Base-by-base conservation (phyloP, 2,113 vertebrate species). In the Lethenteron camtschaticum region DNA sequence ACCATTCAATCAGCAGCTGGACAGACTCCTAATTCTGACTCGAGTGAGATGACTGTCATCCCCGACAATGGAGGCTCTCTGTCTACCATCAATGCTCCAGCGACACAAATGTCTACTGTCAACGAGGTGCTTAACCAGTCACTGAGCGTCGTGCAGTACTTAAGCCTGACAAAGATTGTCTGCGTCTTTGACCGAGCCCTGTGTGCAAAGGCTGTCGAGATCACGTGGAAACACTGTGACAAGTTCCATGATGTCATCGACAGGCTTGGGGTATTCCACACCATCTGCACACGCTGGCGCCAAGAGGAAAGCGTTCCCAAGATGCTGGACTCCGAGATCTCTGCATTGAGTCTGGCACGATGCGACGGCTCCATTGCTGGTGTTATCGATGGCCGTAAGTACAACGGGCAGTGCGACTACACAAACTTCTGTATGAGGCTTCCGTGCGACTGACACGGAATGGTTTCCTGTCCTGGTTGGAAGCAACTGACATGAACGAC, bases 181-280 rank as follows among this genome's bases (percentile, higher is more conserved):
- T 66, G 60, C 20, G 60, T 66, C 14, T 66, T 66, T 66, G 60
- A 66, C 60, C 60, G 10, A 20, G 60, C 60, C n/a, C 60, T 66
- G 20, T 66, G 20, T 66, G 10, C 60, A 14, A 66, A 66, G 20
- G 60, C 60, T 66, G n/a, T 66, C 14, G 60, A 66, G 60, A 66
- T 66, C 20, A 20, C 20, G 9, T 66, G 60, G 60, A 66, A 9
- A 20, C 60, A 66, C 20, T 20, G 20, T 16, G 60, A 66, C n/a
- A 66, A 20, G 20, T 66, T 66, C 20, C 14, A 20, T 66, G n/a
- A 10, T 20, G 10, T 66, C 9, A 20, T 66, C 20, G 14, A 9
- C 60, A 66, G 60, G 20, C n/a, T 66, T 14, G 60, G 8, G n/a
- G 60, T 66, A 16, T 66, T 66, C 20, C 60, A 66, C 60, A 66